These are phyloP conservation scores for Pteronura brasiliensis DNA, from an alignment of 2,113 vertebrate genomes.

Conservation along the genomic window DNA sequence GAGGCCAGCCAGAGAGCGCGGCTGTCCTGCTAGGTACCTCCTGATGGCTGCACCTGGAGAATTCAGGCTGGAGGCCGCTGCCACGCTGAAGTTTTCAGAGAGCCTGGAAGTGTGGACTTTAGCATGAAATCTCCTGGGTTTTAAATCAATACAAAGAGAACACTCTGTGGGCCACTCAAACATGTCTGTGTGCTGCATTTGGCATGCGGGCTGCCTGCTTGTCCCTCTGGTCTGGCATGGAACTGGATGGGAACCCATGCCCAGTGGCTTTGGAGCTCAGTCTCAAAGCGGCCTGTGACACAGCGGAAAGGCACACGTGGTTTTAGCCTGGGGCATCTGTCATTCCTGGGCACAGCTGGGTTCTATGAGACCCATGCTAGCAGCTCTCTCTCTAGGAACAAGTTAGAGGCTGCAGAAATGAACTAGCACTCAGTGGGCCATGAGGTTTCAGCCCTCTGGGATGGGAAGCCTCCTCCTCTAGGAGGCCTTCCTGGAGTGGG, in stretches of 20 bases:
- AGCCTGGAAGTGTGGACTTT: background rate
- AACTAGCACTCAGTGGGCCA: background rate
- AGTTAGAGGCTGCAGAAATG: background rate
- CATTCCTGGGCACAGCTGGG: background rate
- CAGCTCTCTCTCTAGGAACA: background rate
- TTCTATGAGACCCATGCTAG: accelerated
- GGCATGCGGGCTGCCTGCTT: background rate
- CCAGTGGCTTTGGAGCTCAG: background rate
- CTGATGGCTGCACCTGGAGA: background rate
- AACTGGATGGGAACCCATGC: background rate
- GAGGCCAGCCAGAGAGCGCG: accelerated
- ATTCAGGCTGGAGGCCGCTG: background rate
- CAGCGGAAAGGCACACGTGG: background rate
- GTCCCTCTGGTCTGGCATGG: background rate
- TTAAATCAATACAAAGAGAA: background rate
- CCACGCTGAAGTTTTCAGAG: background rate
- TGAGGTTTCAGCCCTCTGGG: background rate
- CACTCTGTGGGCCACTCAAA: background rate
- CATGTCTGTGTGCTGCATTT: no score
- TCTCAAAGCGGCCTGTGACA: background rate
- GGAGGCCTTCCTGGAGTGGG: background rate
- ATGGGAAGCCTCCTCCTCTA: background rate
- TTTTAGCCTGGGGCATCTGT: background rate
- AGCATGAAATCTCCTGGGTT: background rate
- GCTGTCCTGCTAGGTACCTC: accelerated